Percentiles rank a stretch among this genome's conserved stretches.
phyloP scores from a whole-genome alignment of 1,140 invertebrate species.

The Apolygus lucorum region DNA sequence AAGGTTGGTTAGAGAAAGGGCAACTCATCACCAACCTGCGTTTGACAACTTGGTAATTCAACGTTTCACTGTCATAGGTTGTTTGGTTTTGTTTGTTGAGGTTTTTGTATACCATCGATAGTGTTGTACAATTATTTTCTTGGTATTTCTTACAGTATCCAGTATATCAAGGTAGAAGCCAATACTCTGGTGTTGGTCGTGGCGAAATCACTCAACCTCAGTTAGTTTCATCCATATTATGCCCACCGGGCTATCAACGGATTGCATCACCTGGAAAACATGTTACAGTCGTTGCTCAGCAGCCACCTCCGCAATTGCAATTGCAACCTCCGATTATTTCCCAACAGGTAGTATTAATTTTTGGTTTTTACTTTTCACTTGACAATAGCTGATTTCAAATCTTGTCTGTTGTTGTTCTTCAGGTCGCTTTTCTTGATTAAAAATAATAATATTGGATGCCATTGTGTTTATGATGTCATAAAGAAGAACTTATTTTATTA shows the following conservation, averaged over 20 bases:
- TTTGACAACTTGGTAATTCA: constrained; percentile 53
- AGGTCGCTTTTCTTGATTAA: too few relatives aligned
- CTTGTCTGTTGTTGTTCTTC: too few relatives aligned
- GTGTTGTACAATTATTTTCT: too few relatives aligned
- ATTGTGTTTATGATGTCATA: too few relatives aligned
- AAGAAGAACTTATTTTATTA: too few relatives aligned
- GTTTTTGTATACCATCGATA: too few relatives aligned
- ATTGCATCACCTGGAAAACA: constrained; percentile 79
- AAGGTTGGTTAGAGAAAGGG: constrained; percentile 26
- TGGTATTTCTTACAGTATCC: constrained; percentile 24
- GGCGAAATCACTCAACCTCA: constrained; percentile 59
- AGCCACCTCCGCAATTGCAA: constrained; percentile 50
- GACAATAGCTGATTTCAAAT: too few relatives aligned
- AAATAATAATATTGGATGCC: too few relatives aligned
- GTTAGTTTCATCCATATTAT: constrained; percentile 84
- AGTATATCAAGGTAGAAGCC: constrained; percentile 27
- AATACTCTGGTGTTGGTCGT: constrained; percentile 36
- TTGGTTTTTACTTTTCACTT: too few relatives aligned
- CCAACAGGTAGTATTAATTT: too few relatives aligned
- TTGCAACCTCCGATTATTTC: constrained; percentile 59
- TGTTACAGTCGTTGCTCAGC: constrained; percentile 73
- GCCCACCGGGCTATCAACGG: constrained; percentile 72
- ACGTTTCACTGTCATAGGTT: background rate
- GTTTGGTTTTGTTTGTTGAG: background rate
- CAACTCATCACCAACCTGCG: constrained; percentile 29